Conservation (phyloP, 1,140 invertebrate species). For the Antheraea mylitta region DNA sequence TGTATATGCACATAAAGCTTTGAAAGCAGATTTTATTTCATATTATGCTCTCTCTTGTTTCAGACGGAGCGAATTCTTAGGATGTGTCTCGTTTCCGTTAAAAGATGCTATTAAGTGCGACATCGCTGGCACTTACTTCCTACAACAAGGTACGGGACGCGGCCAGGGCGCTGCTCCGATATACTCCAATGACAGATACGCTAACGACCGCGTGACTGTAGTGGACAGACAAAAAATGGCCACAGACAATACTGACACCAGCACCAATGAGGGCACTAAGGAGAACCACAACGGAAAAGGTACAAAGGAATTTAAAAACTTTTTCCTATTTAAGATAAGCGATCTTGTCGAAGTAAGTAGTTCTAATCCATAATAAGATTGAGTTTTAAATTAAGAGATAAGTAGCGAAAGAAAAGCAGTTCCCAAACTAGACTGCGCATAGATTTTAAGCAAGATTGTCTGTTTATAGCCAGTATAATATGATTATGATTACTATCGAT, state of each 20-base stretch:
- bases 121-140: conserved; percentile 78
- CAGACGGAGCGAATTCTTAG: conserved; percentile 89
- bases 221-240: conserved; percentile 58
- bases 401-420: too few relatives aligned
- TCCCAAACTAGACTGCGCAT: too few relatives aligned
- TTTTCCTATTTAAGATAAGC: background rate
- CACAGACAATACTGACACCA: conserved; percentile 68
- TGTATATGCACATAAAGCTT: too few relatives aligned
- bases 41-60: conserved; percentile 51
- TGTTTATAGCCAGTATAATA: too few relatives aligned
- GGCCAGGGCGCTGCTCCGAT: conserved; percentile 41
- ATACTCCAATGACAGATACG: conserved; percentile 39
- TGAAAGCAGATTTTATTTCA: too few relatives aligned
- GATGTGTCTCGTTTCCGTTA: conserved; percentile 88
- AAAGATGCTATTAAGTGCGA: conserved; percentile 82
- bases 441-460: too few relatives aligned
- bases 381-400: too few relatives aligned
- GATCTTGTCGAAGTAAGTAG: background rate
- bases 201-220: conserved; percentile 50
- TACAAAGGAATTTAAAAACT: conserved; percentile 13
- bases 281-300: conserved; percentile 66
- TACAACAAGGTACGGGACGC: conserved; percentile 66
- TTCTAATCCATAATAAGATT: background rate
- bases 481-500: too few relatives aligned
- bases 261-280: conserved; percentile 66